phyloP scores from a whole-genome alignment of 2,888 invertebrate species.

The Syrphus vitripennis region DNA sequence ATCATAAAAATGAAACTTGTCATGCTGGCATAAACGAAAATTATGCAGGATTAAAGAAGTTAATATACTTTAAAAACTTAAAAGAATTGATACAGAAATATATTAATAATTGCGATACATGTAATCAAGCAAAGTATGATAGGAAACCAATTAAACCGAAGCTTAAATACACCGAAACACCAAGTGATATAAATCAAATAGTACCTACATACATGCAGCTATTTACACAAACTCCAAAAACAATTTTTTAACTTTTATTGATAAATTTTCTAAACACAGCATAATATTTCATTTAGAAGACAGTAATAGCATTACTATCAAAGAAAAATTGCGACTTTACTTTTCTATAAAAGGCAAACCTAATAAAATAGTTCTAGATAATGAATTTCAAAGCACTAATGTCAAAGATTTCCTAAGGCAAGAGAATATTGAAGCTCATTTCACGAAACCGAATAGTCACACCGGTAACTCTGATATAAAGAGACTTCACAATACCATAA shows the following conservation, averaged over 20 bases:
- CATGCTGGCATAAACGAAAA: neutral
- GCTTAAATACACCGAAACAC: neutral
- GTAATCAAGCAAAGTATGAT: neutral
- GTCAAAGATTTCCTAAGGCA: no score
- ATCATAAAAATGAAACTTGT: neutral
- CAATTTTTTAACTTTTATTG: neutral
- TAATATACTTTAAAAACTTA: neutral
- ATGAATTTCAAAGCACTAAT: no score
- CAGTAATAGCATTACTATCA: no score
- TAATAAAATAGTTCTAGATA: no score
- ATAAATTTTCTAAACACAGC: neutral
- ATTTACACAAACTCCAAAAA: neutral
- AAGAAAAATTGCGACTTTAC: neutral
- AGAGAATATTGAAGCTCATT: neutral
- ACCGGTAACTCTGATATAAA: neutral
- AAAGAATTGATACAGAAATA: neutral
- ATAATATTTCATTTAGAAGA: no score
- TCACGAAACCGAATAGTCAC: neutral
- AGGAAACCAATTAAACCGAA: neutral
- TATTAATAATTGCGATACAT: neutral
- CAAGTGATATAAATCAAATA: neutral
- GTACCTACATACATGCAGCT: neutral
- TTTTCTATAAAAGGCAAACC: neutral
- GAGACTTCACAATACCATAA: neutral
- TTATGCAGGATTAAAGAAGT: neutral